Percentiles rank a stretch among this genome's conserved stretches.
These are phyloP conservation scores for Penaeus japonicus DNA, from an alignment of 1,140 invertebrate species.

Conservation along the genomic window DNA sequence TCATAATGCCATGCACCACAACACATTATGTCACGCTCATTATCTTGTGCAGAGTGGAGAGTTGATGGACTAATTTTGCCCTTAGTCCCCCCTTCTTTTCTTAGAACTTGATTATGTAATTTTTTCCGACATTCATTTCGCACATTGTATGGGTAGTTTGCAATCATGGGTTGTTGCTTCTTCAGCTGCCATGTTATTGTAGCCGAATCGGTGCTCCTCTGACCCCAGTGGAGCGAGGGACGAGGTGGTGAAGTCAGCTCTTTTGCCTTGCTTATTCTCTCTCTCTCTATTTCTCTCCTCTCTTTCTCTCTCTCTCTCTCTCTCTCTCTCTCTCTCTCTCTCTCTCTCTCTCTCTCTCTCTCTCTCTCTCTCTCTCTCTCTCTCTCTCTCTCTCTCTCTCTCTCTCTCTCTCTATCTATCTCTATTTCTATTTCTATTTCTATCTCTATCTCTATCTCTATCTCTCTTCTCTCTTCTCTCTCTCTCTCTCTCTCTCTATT, in stretches of 20 bases:
- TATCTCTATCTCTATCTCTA: constrained; percentile 32
- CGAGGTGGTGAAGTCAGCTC: neutral
- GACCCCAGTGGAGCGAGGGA: too few relatives aligned
- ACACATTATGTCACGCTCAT: too few relatives aligned
- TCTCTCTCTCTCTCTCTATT: neutral
- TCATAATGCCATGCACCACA: too few relatives aligned
- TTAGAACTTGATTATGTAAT: too few relatives aligned
- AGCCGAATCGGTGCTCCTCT: too few relatives aligned
- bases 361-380: constrained; percentile 13
- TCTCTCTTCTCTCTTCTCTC: constrained; percentile 24
- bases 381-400: neutral
- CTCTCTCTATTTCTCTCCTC: neutral
- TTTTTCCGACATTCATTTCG: too few relatives aligned
- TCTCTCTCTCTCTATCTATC: neutral
- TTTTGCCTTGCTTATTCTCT: neutral
- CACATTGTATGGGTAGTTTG: too few relatives aligned
- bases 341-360: neutral
- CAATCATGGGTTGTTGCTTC: too few relatives aligned
- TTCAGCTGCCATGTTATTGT: too few relatives aligned
- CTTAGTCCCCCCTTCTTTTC: too few relatives aligned
- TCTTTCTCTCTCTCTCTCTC: constrained; percentile 9
- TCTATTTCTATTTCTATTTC: constrained; percentile 26
- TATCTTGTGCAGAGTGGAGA: too few relatives aligned
- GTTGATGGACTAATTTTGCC: too few relatives aligned
- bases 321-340: constrained; percentile 31